phyloP scores from a whole-genome alignment of 2,113 vertebrate genomes.

The Pteruthius melanotis region DNA sequence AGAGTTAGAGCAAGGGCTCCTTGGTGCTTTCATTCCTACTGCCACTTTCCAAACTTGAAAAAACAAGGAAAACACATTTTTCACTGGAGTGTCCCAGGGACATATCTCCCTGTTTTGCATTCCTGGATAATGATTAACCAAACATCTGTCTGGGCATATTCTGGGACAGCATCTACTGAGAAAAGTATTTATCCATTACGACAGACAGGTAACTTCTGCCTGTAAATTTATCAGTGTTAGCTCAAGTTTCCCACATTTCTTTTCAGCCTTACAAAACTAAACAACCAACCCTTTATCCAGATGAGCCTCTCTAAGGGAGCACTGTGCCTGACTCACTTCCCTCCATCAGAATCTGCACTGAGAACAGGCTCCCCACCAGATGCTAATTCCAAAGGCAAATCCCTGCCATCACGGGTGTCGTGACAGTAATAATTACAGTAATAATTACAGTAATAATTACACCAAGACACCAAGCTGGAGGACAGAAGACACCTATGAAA shows the following conservation, averaged over 20 bases:
- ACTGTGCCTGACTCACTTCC: not conserved
- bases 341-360: not conserved
- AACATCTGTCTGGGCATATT: not conserved
- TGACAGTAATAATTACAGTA: too few species aligned
- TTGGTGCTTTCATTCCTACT: not conserved
- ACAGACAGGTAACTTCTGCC: not conserved
- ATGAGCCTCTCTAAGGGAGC: not conserved
- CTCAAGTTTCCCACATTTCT: not conserved
- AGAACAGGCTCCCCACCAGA: not conserved
- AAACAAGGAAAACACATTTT: not conserved
- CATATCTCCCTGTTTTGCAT: not conserved
- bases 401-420: fast-evolving
- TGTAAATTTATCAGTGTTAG: not conserved
- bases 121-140: not conserved
- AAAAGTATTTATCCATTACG: not conserved
- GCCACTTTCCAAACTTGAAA: not conserved
- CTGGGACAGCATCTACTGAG: not conserved
- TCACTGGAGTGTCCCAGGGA: fast-evolving
- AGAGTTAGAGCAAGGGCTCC: not conserved
- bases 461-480: not conserved
- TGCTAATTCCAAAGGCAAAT: not conserved
- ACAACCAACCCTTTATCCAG: not conserved
- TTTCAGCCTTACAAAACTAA: not conserved
- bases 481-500: not conserved
- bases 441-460: not conserved